A percentile compares a stretch with the other conserved stretches of the same genome.
These are phyloP conservation scores for Pongo pygmaeus DNA, from an alignment of 2,113 vertebrate genomes.

Conservation along the genomic window DNA sequence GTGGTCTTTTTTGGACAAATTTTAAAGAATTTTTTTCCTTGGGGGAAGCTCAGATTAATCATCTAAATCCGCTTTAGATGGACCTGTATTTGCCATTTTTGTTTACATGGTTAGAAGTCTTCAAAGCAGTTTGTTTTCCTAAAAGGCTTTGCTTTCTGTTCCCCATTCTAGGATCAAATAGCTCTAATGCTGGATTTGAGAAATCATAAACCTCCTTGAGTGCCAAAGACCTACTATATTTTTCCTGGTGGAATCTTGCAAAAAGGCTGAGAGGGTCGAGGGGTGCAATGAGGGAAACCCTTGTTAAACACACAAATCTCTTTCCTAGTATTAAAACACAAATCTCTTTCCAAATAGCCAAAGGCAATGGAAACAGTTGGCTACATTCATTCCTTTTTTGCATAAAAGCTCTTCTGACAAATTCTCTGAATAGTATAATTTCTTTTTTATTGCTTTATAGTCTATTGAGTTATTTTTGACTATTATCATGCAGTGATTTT, in stretches of 20 bases:
- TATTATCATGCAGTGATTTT: neutral
- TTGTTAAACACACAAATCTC: constrained; percentile 60
- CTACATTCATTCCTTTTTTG: neutral
- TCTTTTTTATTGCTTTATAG: neutral
- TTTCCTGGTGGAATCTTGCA: constrained; percentile 49
- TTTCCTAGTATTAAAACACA: constrained; percentile 55
- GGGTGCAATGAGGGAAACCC: neutral
- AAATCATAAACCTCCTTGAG: constrained; percentile 47
- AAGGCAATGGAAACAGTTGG: neutral
- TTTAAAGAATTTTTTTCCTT: constrained; percentile 74
- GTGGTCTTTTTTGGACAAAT: constrained; percentile 64
- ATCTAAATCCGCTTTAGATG: constrained; percentile 70
- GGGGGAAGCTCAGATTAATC: constrained; percentile 73
- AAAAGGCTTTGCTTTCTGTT: constrained; percentile 66
- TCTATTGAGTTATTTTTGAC: neutral
- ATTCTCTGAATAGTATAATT: neutral
- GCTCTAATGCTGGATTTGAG: constrained; percentile 68
- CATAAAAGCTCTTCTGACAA: constrained; percentile 35
- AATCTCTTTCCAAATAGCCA: constrained; percentile 40
- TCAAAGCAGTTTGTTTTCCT: constrained; percentile 75
- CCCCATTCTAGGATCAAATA: constrained; percentile 63
- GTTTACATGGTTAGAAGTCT: constrained; percentile 71
- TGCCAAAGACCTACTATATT: constrained; percentile 36
- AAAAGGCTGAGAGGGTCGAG: neutral
- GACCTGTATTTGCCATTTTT: constrained; percentile 70